Base-by-base conservation (phyloP, 92 coral and sea anemone genomes). In the Umimayanthus chanpuru region DNA sequence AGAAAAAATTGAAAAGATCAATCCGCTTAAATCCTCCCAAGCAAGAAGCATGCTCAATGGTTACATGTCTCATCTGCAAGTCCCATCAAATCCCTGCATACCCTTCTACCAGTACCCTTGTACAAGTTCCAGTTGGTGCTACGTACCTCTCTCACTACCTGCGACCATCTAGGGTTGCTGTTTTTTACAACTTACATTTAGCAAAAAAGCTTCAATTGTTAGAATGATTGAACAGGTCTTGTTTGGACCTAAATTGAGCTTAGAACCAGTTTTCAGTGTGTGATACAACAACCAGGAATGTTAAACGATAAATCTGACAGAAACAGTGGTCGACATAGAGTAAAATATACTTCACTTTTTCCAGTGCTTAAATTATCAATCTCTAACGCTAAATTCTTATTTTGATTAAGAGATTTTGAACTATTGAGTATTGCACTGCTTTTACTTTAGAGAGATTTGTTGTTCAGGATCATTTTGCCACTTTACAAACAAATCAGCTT, bases 1-100 rank as follows among this genome's bases (percentile, higher is more conserved):
- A 70, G 87, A 83, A 15, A 83, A 83, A 70, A 56, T 83, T 83
- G 87, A 83, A 21, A 83, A 68, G 87, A 25, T 47, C 40, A 25
- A n/a, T 9, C 87, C 87, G 0, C 77, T 68, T 15, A 80, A 80
- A 43, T 66, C 84, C 29, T 6, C 87, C 15, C 78, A 71, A 28
- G 40, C 76, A 44, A 39, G 77, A 10, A 47, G 32, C 64, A 25
- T 53, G 9, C 87, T 70, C 4, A 83, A 67, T 81, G 86, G 75
- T 38, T 83, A 68, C 26, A 49, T 83, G 66, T 5, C 87, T 6
- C 36, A 32, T 0, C 36, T 32, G 0, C 87, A 75, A n/a, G 78
- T 83, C 4, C 65, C 87, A 30, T 43, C 78, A 18, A 83, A 73
- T 30, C 87, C 76, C 26, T 83, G 87, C 47, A 80, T 80, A 79